Base-by-base conservation (phyloP, 2,888 invertebrate genomes). In the Tineola bisselliella region DNA sequence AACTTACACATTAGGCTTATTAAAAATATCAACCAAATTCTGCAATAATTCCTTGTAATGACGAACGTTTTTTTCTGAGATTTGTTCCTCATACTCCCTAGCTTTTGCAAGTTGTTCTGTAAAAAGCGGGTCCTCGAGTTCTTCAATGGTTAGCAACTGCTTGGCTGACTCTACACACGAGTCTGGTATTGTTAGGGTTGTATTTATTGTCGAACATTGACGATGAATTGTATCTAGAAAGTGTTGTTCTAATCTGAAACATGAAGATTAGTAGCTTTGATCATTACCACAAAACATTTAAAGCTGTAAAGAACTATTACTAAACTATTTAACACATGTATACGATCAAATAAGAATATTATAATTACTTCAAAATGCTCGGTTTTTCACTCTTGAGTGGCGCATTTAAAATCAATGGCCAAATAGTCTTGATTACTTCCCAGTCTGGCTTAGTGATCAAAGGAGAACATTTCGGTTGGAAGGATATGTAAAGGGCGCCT, bases 311-410 rank as follows among this genome's bases (percentile, higher is more conserved):
- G n/a, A n/a, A n/a, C n/a, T n/a, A n/a, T n/a, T n/a, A n/a, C n/a
- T n/a, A n/a, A n/a, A n/a, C n/a, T n/a, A n/a, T n/a, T n/a, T n/a
- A n/a, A n/a, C n/a, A n/a, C n/a, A n/a, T n/a, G n/a, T n/a, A n/a
- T n/a, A n/a, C n/a, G n/a, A n/a, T n/a, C n/a, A n/a, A n/a, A n/a
- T n/a, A n/a, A n/a, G n/a, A n/a, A n/a, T n/a, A n/a, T n/a, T n/a
- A n/a, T n/a, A 44, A 43, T 31, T 44, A 66, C 84, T 81, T 82
- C 59, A 94, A 90, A 60, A 96, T 92, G 48, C 93, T 93, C 0
- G 92, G 92, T 73, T 97, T 96, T 72, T 97, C 97, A 1, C 95
- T 95, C 8, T 19, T 18, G 58, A 94, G 91, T 64, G 92, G 91
- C 0, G 95, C 92, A 62, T 89, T 88, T 0, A 96, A 84, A 17